Conservation (phyloP, 1,140 invertebrate genomes). For the Himalopsyche phryganea region DNA sequence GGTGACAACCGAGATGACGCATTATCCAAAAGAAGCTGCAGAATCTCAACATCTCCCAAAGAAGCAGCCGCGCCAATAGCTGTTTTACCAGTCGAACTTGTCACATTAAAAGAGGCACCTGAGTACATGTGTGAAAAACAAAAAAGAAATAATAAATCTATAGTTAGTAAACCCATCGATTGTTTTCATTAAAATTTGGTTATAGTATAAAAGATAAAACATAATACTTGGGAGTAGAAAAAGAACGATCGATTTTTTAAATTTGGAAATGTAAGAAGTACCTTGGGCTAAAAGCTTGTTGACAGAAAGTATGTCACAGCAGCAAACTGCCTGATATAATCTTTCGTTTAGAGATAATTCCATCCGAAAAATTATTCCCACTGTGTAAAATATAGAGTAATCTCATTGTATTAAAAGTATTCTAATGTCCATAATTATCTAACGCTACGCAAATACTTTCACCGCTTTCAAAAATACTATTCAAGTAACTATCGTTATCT, state of each 20-base stretch:
- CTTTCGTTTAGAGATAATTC: slow-evolving; percentile 17
- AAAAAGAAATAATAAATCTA: slow-evolving; percentile 2
- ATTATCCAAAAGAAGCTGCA: slow-evolving; percentile 14
- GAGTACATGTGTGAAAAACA: slow-evolving; percentile 7
- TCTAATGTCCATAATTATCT: too few species aligned
- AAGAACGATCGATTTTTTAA: too few species aligned
- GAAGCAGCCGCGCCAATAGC: slow-evolving; percentile 16
- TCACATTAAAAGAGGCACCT: slow-evolving; percentile 22
- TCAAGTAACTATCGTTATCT: too few species aligned
- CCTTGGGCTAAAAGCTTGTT: slow-evolving; percentile 20
- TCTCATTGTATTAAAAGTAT: slow-evolving; percentile 12
- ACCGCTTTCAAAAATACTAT: too few species aligned
- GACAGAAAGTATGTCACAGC: slow-evolving; percentile 14
- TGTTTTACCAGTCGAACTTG: slow-evolving; percentile 20
- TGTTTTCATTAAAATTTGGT: too few species aligned
- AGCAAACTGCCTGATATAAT: slow-evolving; percentile 24
- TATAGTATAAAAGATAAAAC: too few species aligned
- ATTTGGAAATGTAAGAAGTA: too few species aligned
- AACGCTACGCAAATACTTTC: too few species aligned
- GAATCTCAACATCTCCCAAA: slow-evolving; percentile 19
- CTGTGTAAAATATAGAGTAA: slow-evolving; percentile 10
- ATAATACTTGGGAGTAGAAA: too few species aligned
- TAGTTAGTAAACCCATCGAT: too few species aligned
- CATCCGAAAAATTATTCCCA: slow-evolving; percentile 17
- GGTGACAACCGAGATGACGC: neutral